Evolutionary conservation across 1,140 invertebrate species (phyloP), one percentile per base, ranked within the genome.

Genomic region (Dinothrombium tinctorium): DNA sequence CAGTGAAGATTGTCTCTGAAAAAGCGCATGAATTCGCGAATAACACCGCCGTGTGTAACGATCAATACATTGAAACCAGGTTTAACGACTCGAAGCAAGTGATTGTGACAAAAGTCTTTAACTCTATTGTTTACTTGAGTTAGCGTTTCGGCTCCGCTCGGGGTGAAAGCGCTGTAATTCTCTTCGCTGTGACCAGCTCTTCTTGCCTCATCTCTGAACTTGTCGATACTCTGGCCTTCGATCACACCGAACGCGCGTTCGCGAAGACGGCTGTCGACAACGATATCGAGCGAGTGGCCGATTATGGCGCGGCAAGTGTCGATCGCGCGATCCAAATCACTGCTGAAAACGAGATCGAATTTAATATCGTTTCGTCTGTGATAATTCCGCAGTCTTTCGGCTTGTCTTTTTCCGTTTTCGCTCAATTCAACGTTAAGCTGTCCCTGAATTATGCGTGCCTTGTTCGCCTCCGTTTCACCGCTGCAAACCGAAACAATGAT

Each of bases 31-130:
- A 45, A 38, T 22, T 47, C 35, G 6, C 45, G 42, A 21, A 47
- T 40, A 14, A 44, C 43, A 2, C 45, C 45, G 19, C 45, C 45
- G 29, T 47, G 45, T 32, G 37, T 21, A 12, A 47, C 45, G 12
- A 47, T 40, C 15, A 47, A 14, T 9, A 45, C 17, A 19, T 46
- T 12, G n/a, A n/a, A n/a, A n/a, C n/a, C n/a, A 17, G 19, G 5
- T 6, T 45, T 17, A 20, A 15, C 17, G 3, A 7, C n/a, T 3
- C 3, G 2, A 6, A 28, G 15, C 4, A 41, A 11, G 9, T 39
- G 15, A 12, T 45, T n/a, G 7, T 19, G 24, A 5, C 35, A 22
- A 36, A 47, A 47, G 2, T n/a, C 20, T 8, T 29, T 21, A 5
- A 47, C 45, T 17, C 45, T 25, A 15, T 37, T 24, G 12, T 28